phyloP scores from a whole-genome alignment of 2,888 invertebrate species.

The Drosophila formosana region DNA sequence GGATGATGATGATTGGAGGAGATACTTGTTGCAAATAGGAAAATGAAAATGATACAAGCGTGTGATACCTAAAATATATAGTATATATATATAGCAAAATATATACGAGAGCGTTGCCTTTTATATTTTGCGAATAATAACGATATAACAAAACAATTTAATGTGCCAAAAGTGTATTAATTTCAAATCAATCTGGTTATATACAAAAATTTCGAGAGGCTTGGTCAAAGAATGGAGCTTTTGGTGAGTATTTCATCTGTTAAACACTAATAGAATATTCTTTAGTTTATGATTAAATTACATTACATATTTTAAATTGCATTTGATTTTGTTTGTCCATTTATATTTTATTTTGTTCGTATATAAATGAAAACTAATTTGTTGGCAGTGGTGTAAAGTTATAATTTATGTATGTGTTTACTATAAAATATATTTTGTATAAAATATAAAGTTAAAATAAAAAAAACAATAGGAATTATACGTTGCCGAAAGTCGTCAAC shows the following conservation, averaged over 20 bases:
- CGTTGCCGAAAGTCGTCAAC: slow-evolving; percentile 15
- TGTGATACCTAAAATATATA: slow-evolving; percentile 65
- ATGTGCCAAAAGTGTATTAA: slow-evolving; percentile 13
- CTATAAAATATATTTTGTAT: background rate
- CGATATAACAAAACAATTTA: slow-evolving; percentile 18
- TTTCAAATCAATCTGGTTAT: background rate
- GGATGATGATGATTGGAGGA: slow-evolving; percentile 1
- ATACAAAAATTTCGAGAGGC: too few relatives aligned
- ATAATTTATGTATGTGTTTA: background rate
- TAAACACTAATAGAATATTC: too few relatives aligned
- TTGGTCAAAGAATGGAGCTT: too few relatives aligned
- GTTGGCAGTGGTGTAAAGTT: too few relatives aligned
- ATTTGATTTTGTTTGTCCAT: too few relatives aligned
- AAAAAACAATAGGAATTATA: too few relatives aligned
- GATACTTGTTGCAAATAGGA: slow-evolving; percentile 37
- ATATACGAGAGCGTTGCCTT: slow-evolving; percentile 17
- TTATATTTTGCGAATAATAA: slow-evolving; percentile 27
- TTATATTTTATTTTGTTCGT: too few relatives aligned
- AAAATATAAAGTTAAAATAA: background rate
- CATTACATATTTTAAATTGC: too few relatives aligned
- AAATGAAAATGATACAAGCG: slow-evolving; percentile 56
- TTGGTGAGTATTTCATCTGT: background rate
- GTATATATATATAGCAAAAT: slow-evolving; percentile 20
- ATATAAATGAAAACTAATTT: too few relatives aligned
- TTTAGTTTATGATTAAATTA: too few relatives aligned